phyloP scores from a whole-genome alignment of 2,888 invertebrate species.

The Spicauda simplicius region DNA sequence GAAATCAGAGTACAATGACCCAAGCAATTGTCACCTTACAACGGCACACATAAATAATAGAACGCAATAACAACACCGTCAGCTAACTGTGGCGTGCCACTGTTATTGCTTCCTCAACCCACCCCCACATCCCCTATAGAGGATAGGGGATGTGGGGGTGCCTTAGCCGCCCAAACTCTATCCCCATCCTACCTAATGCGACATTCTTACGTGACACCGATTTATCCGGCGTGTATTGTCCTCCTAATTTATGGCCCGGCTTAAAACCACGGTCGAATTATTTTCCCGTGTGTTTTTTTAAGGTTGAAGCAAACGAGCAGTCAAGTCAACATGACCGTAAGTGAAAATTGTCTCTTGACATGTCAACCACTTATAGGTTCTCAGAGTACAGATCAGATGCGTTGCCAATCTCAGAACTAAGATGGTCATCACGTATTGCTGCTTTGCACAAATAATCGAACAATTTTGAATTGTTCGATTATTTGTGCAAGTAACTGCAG shows the following conservation, averaged over 20 bases:
- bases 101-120: constrained; percentile 66
- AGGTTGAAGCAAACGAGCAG: no score
- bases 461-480: no score
- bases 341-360: no score
- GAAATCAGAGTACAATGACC: constrained; percentile 37
- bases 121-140: constrained; percentile 35
- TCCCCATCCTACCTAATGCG: constrained; percentile 64
- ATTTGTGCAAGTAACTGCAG: no score
- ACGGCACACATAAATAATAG: constrained; percentile 75
- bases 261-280: constrained; percentile 63
- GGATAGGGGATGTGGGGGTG: no score
- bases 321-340: no score
- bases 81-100: constrained; percentile 76
- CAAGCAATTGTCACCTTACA: constrained; percentile 62
- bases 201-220: constrained; percentile 84
- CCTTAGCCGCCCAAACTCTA: constrained; percentile 18
- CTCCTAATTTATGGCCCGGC: constrained; percentile 73
- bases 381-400: no score
- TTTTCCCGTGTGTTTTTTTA: no score
- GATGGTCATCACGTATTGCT: no score
- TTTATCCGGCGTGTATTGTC: constrained; percentile 82
- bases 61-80: constrained; percentile 73
- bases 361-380: no score
- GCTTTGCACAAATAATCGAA: no score
- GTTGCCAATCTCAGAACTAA: no score